Percentiles rank a stretch among this genome's conserved stretches.
These are phyloP conservation scores for Eidolon dupreanum DNA, from an alignment of 2,797 vertebrate genomes.

Conservation along the genomic window DNA sequence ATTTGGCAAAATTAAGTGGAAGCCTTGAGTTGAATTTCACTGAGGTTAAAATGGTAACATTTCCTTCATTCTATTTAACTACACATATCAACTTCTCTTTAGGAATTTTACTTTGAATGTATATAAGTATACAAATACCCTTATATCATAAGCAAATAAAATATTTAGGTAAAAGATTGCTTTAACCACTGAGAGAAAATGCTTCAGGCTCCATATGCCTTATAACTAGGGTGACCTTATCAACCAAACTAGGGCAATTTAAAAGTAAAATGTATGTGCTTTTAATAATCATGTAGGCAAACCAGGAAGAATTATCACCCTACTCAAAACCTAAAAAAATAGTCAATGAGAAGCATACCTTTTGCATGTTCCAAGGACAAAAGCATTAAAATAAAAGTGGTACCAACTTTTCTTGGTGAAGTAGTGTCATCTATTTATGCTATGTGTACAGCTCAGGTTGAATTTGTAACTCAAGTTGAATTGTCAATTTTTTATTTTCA, in stretches of 20 bases:
- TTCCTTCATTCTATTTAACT: background rate
- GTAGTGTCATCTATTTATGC: background rate
- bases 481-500: conserved; percentile 63
- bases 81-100: background rate
- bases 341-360: background rate
- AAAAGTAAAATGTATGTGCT: background rate
- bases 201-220: background rate
- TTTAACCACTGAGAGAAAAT: background rate
- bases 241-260: background rate
- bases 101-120: conserved; percentile 2
- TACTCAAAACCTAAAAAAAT: conserved; percentile 3
- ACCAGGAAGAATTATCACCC: background rate
- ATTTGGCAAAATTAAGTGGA: background rate
- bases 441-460: background rate
- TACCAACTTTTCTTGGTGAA: background rate
- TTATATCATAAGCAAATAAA: background rate
- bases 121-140: background rate
- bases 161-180: background rate
- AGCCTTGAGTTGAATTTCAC: background rate
- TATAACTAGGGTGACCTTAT: background rate
- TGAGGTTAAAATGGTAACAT: background rate
- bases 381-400: background rate
- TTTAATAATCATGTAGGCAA: background rate
- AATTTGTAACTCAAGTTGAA: conserved; percentile 55
- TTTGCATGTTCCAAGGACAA: background rate